phyloP scores from a whole-genome alignment of 2,888 invertebrate species.

The Aquatica leii region DNA sequence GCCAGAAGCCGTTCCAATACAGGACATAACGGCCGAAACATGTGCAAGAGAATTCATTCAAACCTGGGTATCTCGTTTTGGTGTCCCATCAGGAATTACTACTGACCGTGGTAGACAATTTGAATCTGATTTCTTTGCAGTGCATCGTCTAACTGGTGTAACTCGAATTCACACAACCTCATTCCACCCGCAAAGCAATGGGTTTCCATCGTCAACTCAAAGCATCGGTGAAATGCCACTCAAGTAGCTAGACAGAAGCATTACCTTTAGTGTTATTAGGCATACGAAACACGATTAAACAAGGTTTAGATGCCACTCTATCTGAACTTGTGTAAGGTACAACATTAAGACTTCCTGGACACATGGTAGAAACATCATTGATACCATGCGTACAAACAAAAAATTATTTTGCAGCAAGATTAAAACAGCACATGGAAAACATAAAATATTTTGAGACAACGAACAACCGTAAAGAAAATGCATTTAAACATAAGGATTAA shows the following conservation, averaged over 20 bases:
- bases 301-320: too few relatives aligned
- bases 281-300: slow-evolving; percentile 11
- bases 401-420: neutral
- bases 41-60: too few relatives aligned
- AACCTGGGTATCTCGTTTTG: too few relatives aligned
- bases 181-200: slow-evolving; percentile 54
- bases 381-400: neutral
- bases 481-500: too few relatives aligned
- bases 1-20: neutral
- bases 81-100: too few relatives aligned
- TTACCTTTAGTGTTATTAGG: slow-evolving; percentile 48
- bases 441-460: too few relatives aligned
- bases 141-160: neutral
- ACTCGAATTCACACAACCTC: neutral
- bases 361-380: neutral
- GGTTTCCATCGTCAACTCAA: slow-evolving; percentile 32
- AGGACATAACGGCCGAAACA: slow-evolving; percentile 3
- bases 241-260: neutral
- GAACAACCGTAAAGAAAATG: too few relatives aligned
- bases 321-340: too few relatives aligned
- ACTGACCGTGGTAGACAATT: neutral
- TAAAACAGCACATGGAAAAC: neutral
- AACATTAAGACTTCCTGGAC: neutral
- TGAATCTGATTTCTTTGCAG: neutral
- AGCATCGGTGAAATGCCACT: slow-evolving; percentile 7